Base-by-base conservation (phyloP, 2,888 invertebrate species). In the Nymphalis polychloros region DNA sequence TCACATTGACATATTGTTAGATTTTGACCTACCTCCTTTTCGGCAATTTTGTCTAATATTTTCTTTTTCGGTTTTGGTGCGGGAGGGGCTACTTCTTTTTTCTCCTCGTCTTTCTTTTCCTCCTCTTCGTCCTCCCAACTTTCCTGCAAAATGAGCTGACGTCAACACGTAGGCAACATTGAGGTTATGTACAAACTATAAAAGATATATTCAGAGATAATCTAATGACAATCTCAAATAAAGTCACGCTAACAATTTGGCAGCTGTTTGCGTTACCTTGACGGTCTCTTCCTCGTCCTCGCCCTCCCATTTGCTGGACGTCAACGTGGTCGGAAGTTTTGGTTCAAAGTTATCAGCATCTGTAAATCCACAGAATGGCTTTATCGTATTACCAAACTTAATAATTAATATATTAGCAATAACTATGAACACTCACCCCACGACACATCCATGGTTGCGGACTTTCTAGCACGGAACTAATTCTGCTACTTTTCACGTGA, bases 41-140 rank as follows among this genome's bases (percentile, higher is more conserved):
- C 98, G 69, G 97, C 97, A 75, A 98, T 95, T 93, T 96, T 97
- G 78, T 97, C 96, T 68, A 93, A 93, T 74, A 97, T 92, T 78
- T 94, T 94, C 89, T 96, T 97, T 86, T 95, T 97, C 23, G 95
- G 94, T 86, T 96, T 96, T 57, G 95, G 84, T 19, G 94, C 91
- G 20, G 94, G 90, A 72, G 94, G 90, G 1, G 87, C 82, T 76
- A 94, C 93, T 72, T 94, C 94, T 80, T 93, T 94, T 80, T 95
- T 95, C 75, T 96, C 95, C 78, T 95, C 95, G 81, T 95, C 96
- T 81, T 96, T 96, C 79, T 96, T 96, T 79, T 97, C 97, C 81
- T 95, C 95, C 76, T 97, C 96, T 55, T 96, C 97, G 90, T 97
- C 97, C 85, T 98, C 98, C 98, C 98, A 98, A 87, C 96, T 97